Evolutionary conservation across 2,797 vertebrate species (phyloP), one percentile per base, ranked within the genome.

Genomic region (Pseudochirops corinnae): DNA sequence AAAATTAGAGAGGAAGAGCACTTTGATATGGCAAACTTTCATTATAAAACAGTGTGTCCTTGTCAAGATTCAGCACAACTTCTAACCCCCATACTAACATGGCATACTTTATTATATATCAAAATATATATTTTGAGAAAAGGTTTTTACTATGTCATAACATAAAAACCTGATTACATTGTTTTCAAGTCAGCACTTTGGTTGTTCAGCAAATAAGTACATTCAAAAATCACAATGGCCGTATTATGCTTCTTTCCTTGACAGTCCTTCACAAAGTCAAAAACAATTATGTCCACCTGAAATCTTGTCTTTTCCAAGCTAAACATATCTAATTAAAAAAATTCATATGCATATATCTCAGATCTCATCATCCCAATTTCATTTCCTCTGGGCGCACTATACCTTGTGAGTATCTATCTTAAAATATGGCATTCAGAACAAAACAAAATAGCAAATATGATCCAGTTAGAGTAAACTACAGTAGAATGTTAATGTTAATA

Each of bases 21-120:
- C 6, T 31, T 56, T 55, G 5, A 5, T 53, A 13, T 93, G 53
- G 67, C 53, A 94, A 29, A 95, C 16, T 96, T 26, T 4, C 18
- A n/a, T 55, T 94, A 28, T 67, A 29, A 55, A 60, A 53, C 90
- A 1, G 1, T 53, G 7, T 52, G 24, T 91, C 58, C 26, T 95
- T 90, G 53, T 93, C 91, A 74, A 56, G 74, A 4, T 50, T 31
- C 96, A 95, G 56, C 9, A 96, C 14, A 92, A 60, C 46, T 92
- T 91, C 90, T 67, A 39, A 6, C 95, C 93, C 87, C 60, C 18
- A 31, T 46, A 46, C 10, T 57, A 94, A 33, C 52, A 28, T 90
- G 24, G 10, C 31, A 62, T 50, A 50, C 26, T 87, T 39, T 50
- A 87, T 3, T 26, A 87, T 26, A 46, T 46, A 46, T 46, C 46